Evolutionary conservation across 2,797 vertebrate genomes (phyloP).

Genomic region (Microctenopoma stevenorrisi): DNA sequence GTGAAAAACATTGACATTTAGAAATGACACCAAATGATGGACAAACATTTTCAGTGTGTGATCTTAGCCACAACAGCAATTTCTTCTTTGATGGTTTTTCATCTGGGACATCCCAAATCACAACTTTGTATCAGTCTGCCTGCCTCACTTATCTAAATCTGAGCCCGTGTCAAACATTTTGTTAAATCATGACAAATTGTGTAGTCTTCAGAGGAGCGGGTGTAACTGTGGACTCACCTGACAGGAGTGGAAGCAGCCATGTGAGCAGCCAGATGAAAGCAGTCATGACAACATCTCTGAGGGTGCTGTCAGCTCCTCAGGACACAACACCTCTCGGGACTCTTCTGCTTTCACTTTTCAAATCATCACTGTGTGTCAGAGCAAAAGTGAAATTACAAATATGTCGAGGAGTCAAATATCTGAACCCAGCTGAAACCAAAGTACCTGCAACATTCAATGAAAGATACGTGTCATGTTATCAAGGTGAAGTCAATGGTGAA

Average conservation of each 20-base stretch:
- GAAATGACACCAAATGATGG: too few species aligned
- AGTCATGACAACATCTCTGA: slow-evolving; percentile 38
- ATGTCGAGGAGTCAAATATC: too few species aligned
- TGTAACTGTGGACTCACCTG: slow-evolving; percentile 45
- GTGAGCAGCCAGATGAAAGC: slow-evolving; percentile 39
- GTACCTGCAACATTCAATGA: too few species aligned
- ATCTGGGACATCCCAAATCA: too few species aligned
- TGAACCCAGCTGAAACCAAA: too few species aligned
- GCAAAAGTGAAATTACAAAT: background rate
- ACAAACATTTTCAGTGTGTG: too few species aligned
- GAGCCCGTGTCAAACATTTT: background rate
- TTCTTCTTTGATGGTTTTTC: too few species aligned
- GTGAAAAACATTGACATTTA: too few species aligned
- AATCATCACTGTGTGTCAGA: background rate
- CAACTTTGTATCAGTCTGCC: too few species aligned
- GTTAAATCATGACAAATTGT: background rate
- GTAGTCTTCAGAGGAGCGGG: background rate
- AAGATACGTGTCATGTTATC: too few species aligned
- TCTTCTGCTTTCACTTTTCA: slow-evolving; percentile 28
- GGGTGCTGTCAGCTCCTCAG: background rate
- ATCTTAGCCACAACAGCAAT: too few species aligned
- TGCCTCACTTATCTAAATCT: background rate
- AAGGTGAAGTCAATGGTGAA: too few species aligned
- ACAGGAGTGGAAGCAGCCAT: slow-evolving; percentile 41
- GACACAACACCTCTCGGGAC: background rate